Evolutionary conservation across 2,888 invertebrate genomes (phyloP), one percentile per base, ranked within the genome.

Genomic region (Eumerus sabulonum): DNA sequence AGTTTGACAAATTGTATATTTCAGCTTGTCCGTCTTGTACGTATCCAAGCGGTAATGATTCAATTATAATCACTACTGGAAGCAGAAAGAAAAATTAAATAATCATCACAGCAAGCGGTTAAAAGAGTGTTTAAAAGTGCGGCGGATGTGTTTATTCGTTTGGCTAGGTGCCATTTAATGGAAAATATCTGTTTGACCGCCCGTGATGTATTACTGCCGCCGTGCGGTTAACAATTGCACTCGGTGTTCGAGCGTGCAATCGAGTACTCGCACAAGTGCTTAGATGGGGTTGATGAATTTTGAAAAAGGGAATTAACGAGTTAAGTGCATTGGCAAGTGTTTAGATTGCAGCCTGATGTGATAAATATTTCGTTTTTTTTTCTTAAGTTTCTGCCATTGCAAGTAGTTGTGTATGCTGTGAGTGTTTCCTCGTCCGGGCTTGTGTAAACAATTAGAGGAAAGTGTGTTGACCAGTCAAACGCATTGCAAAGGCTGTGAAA

Each of bases 241-340:
- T 27, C 27, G 27, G 2, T 7, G 27, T 27, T 7, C 27, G 7
- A 27, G 27, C 27, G 27, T 27, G 7, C 27, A 7, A 4, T 27
- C 27, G 27, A 27, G 27, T 27, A 27, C 27, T 27, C 27, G 7
- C 7, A 27, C 44, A 19, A 51, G 48, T 42, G 47, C 27, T 11
- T 48, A n/a, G 36, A 70, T 53, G 53, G 27, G 38, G 9, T 18
- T 16, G 45, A 45, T 63, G 40, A 27, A 40, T 57, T 38, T 12
- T 54, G 17, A 38, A 7, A 48, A 48, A 57, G 59, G 13, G 51
- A 60, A 40, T 14, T 62, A 40, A 45, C 57, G 54, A 77, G 56
- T 67, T 56, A 66, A 72, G 72, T 72, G 76, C 70, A 76, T 59
- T 71, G 14, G 60, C 67, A 48, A 72, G 66, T 67, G 66, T 57